Evolutionary conservation across 1,140 invertebrate genomes (phyloP).

Genomic region (Luehdorfia chinensis): DNA sequence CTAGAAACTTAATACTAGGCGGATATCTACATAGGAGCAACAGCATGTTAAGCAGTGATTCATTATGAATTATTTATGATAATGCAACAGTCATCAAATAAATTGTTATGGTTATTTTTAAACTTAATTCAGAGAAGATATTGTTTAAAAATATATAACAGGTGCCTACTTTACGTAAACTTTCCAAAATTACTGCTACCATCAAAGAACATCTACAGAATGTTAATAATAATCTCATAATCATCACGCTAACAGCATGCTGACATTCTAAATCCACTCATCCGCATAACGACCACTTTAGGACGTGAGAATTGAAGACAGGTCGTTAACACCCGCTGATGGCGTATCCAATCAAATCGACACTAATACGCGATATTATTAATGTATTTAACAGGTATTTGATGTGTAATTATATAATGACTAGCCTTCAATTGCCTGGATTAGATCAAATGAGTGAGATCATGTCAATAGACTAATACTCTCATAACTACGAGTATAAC

Average conservation of each 20-base stretch:
- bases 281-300: conserved; percentile 1
- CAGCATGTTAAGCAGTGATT: too few relatives aligned
- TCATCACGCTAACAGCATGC: background rate
- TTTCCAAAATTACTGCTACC: too few relatives aligned
- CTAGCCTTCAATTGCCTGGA: conserved; percentile 11
- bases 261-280: background rate
- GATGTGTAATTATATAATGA: conserved; percentile 12
- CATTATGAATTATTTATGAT: too few relatives aligned
- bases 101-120: too few relatives aligned
- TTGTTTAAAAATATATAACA: too few relatives aligned
- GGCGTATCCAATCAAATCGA: conserved; percentile 5
- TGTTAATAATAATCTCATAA: background rate
- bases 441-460: conserved; percentile 11
- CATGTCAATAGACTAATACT: conserved; percentile 10
- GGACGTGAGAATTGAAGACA: conserved; percentile 2
- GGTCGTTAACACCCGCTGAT: background rate
- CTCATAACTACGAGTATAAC: background rate
- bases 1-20: too few relatives aligned
- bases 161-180: too few relatives aligned
- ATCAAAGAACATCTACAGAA: background rate
- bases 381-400: conserved; percentile 8
- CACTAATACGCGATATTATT: conserved; percentile 1
- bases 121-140: too few relatives aligned
- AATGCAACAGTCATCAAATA: too few relatives aligned
- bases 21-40: too few relatives aligned